phyloP scores from a whole-genome alignment of 2,888 invertebrate species.

The Fissipunctia ypsillon region DNA sequence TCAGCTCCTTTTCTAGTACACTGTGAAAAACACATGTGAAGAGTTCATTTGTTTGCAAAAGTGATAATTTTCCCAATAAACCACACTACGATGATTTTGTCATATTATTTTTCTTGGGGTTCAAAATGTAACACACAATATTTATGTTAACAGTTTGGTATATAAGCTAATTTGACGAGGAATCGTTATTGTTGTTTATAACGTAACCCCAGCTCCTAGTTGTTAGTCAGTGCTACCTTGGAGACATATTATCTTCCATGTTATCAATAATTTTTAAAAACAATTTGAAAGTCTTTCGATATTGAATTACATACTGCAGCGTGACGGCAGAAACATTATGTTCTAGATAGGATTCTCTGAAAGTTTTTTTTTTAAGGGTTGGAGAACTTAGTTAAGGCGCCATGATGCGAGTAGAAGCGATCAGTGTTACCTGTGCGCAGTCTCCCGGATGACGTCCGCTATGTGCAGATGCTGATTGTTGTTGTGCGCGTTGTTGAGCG shows the following conservation, averaged over 20 bases:
- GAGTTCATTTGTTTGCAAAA: neutral
- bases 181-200: neutral
- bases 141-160: neutral
- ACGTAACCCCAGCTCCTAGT: neutral
- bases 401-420: neutral
- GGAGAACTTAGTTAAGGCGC: neutral
- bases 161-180: neutral
- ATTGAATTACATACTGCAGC: neutral
- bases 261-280: neutral
- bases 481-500: constrained; percentile 66
- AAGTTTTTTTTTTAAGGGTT: too few relatives aligned
- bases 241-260: neutral
- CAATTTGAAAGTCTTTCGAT: neutral
- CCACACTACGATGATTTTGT: neutral
- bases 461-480: constrained; percentile 68
- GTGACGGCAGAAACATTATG: too few relatives aligned
- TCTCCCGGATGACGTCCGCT: constrained; percentile 73
- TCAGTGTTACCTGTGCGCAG: constrained; percentile 78
- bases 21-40: constrained; percentile 45
- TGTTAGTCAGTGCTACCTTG: neutral
- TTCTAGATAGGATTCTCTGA: too few relatives aligned
- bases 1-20: constrained; percentile 85
- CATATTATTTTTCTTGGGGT: neutral
- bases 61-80: neutral
- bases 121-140: neutral